Evolutionary conservation across 2,113 vertebrate genomes (phyloP), one percentile per base, ranked within the genome.

Genomic region (Oncorhynchus masou): DNA sequence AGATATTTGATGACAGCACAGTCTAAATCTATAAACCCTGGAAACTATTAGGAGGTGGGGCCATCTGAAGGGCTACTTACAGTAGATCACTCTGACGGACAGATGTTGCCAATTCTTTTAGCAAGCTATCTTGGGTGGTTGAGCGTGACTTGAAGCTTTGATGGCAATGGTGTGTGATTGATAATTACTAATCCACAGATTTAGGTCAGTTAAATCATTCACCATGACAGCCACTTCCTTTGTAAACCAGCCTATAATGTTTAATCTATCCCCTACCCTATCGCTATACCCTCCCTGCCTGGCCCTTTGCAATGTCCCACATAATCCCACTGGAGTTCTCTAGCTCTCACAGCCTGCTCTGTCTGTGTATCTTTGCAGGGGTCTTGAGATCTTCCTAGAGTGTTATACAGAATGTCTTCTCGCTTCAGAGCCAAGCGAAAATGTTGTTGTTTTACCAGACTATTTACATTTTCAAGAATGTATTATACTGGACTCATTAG

Each of bases 181-280:
- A 64, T 22, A 57, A 65, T 86, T 70, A 68, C 57, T 64, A 82
- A 60, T 70, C 73, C 15, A 74, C 66, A 83, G 79, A 67, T 83
- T 86, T 73, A 78, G 68, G 65, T 76, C 31, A 68, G 73, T 57
- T 45, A 45, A 45, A 9, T 29, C 19, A 13, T 25, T 54, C 20
- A 34, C 71, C 54, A 27, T 29, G 25, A 29, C 19, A 59, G 13
- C 39, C 25, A 19, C 16, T 16, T 59, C 51, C 20, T 72, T 72
- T 45, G 9, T 12, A 45, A 45, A 45, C 39, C 39, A 45, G 9
- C 9, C 39, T 11, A 45, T 45, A 1, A 45, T 45, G 71, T 57
- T 60, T 60, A 54, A 65, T 65, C 62, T 65, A 27, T 72, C 25
- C 71, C 29, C 27, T 59, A 60, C 15, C 22, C 31, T 45, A 12